A percentile compares a stretch with the other conserved stretches of the same genome.
Evolutionary conservation across 2,113 vertebrate species (phyloP).

Genomic region (Pangasianodon hypophthalmus): DNA sequence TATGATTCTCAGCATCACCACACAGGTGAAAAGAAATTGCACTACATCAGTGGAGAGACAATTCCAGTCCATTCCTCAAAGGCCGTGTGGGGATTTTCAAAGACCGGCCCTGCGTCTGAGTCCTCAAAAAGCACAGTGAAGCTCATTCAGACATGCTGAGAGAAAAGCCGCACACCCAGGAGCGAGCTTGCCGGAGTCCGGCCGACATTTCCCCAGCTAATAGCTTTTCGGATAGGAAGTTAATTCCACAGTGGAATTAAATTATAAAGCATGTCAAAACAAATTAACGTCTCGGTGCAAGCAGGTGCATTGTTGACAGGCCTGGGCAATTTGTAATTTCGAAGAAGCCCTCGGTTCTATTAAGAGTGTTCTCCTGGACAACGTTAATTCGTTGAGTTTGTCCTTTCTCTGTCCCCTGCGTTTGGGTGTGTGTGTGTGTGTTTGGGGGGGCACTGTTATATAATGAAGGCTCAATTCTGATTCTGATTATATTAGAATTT

Average conservation of each 20-base stretch:
- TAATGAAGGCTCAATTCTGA: not conserved
- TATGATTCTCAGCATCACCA: constrained; percentile 20
- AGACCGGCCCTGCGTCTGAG: constrained; percentile 27
- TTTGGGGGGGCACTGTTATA: too few species aligned
- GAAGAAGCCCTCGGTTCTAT: constrained; percentile 59
- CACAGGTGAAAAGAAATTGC: not conserved
- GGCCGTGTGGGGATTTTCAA: constrained; percentile 41
- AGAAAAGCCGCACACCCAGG: constrained; percentile 64
- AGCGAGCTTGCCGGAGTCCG: constrained; percentile 28
- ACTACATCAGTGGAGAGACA: constrained; percentile 6
- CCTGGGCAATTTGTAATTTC: constrained; percentile 70
- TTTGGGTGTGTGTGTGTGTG: not conserved
- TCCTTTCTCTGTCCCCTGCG: constrained; percentile 44
- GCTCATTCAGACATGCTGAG: constrained; percentile 34
- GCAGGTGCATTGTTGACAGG: constrained; percentile 70
- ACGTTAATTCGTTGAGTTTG: constrained; percentile 38
- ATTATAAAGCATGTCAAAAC: constrained; percentile 76
- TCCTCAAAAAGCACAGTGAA: constrained; percentile 43
- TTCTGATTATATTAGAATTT: not conserved
- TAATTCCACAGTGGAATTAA: constrained; percentile 74
- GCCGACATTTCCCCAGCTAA: constrained; percentile 54
- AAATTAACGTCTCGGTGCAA: constrained; percentile 73
- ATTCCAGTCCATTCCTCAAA: constrained; percentile 14
- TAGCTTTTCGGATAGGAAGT: constrained; percentile 67
- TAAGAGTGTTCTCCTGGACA: constrained; percentile 41